These are phyloP conservation scores for Drosophila anceps DNA, from an alignment of 2,888 invertebrate species.

Conservation along the genomic window DNA sequence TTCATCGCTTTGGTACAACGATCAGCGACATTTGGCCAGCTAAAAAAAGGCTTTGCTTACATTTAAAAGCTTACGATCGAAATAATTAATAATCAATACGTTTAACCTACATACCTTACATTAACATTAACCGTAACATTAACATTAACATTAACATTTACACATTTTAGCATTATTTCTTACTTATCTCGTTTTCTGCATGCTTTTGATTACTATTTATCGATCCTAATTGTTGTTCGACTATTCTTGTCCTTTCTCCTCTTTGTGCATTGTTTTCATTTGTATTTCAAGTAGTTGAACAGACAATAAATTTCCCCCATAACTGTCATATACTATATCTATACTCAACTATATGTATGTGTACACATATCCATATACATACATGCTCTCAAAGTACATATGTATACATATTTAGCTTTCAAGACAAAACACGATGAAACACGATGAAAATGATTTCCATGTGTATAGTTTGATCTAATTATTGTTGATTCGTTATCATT, in stretches of 20 bases:
- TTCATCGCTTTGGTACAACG: constrained; percentile 33
- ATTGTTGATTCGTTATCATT: constrained; percentile 49
- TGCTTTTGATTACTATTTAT: constrained; percentile 13
- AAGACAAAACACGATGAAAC: constrained; percentile 24
- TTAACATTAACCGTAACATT: not conserved
- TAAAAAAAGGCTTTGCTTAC: constrained; percentile 70
- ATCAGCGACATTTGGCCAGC: constrained; percentile 37
- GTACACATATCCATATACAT: constrained; percentile 27
- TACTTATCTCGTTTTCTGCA: constrained; percentile 27
- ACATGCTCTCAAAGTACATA: constrained; percentile 13
- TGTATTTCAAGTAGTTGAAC: constrained; percentile 48
- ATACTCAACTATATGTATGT: constrained; percentile 17
- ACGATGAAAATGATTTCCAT: constrained; percentile 23
- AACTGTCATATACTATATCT: constrained; percentile 58
- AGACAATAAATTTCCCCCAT: constrained; percentile 77
- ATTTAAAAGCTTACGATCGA: constrained; percentile 68
- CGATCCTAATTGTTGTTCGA: constrained; percentile 16
- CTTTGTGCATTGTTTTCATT: constrained; percentile 10
- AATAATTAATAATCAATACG: constrained; percentile 29
- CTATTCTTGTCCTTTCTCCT: constrained; percentile 1
- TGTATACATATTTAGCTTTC: constrained; percentile 38
- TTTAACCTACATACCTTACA: constrained; percentile 16
- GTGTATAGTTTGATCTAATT: constrained; percentile 43
- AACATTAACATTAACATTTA: not conserved
- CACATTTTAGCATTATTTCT: constrained; percentile 1